A percentile compares a stretch with the other conserved stretches of the same genome.
These are phyloP conservation scores for Parazoanthus darwini DNA, from an alignment of 92 coral and sea anemone genomes.

Conservation along the genomic window DNA sequence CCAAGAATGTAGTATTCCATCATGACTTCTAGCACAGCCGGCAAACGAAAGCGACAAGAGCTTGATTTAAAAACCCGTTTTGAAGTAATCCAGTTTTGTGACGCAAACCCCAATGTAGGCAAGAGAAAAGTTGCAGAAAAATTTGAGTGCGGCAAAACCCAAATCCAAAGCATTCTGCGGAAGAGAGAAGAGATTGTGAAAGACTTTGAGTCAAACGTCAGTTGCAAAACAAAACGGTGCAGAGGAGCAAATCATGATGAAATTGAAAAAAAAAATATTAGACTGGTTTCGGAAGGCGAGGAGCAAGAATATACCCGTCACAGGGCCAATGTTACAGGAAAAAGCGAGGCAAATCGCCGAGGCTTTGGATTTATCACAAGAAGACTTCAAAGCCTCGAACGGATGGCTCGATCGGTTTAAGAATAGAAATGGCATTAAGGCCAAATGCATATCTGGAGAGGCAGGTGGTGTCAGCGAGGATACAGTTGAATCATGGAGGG, in stretches of 20 bases:
- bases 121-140: slow-evolving; percentile 55
- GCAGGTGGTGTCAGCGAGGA: slow-evolving; percentile 48
- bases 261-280: slow-evolving; percentile 31
- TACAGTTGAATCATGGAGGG: too few species aligned
- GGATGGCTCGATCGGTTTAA: slow-evolving; percentile 57
- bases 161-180: slow-evolving; percentile 52
- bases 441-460: slow-evolving; percentile 52
- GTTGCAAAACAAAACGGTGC: slow-evolving; percentile 47
- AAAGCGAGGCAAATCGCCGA: slow-evolving; percentile 48
- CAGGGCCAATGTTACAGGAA: slow-evolving; percentile 32
- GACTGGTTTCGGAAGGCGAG: slow-evolving; percentile 47
- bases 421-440: slow-evolving; percentile 49
- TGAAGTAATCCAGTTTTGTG: slow-evolving; percentile 54
- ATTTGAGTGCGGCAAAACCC: slow-evolving; percentile 59
- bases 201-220: slow-evolving; percentile 36
- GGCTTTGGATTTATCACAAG: slow-evolving; percentile 49
- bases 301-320: slow-evolving; percentile 32
- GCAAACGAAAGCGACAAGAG: too few species aligned
- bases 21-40: too few species aligned
- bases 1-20: slow-evolving; percentile 39
- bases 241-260: slow-evolving; percentile 47
- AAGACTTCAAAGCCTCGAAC: background rate
- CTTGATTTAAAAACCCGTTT: slow-evolving; percentile 34
- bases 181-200: slow-evolving; percentile 21
- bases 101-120: slow-evolving; percentile 48